These are phyloP conservation scores for Zygothrica quintamaculata DNA, from an alignment of 2,888 invertebrate genomes.

Conservation along the genomic window DNA sequence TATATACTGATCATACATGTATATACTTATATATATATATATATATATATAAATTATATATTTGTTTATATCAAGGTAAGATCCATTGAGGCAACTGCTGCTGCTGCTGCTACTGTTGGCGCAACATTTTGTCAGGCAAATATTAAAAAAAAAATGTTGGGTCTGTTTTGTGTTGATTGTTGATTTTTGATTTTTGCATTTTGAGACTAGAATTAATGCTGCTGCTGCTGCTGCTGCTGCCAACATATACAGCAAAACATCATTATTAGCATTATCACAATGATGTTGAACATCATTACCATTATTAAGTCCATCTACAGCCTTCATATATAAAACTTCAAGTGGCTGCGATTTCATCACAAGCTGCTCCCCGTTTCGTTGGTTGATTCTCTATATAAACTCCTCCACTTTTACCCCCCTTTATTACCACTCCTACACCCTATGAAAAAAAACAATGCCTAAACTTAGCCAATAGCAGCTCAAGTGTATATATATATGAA, in stretches of 20 bases:
- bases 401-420: slow-evolving; percentile 22
- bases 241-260: too few species aligned
- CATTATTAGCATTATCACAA: too few species aligned
- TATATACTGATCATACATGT: neutral
- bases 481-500: slow-evolving; percentile 30
- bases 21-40: too few species aligned
- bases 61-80: slow-evolving; percentile 53
- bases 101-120: slow-evolving; percentile 34
- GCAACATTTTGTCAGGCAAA: slow-evolving; percentile 75
- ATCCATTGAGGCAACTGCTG: slow-evolving; percentile 28
- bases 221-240: too few species aligned
- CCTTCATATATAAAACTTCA: slow-evolving; percentile 26
- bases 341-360: slow-evolving; percentile 65
- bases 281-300: too few species aligned
- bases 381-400: slow-evolving; percentile 9
- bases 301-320: slow-evolving; percentile 4
- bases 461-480: slow-evolving; percentile 59
- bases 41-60: too few species aligned
- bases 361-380: slow-evolving; percentile 24
- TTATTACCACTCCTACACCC: slow-evolving; percentile 1
- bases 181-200: slow-evolving; percentile 75
- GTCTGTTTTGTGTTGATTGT: slow-evolving; percentile 31
- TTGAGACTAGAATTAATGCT: too few species aligned
- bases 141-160: slow-evolving; percentile 57
- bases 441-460: slow-evolving; percentile 64